Base-by-base conservation (phyloP, 2,888 invertebrate genomes). In the Molorchus minor region DNA sequence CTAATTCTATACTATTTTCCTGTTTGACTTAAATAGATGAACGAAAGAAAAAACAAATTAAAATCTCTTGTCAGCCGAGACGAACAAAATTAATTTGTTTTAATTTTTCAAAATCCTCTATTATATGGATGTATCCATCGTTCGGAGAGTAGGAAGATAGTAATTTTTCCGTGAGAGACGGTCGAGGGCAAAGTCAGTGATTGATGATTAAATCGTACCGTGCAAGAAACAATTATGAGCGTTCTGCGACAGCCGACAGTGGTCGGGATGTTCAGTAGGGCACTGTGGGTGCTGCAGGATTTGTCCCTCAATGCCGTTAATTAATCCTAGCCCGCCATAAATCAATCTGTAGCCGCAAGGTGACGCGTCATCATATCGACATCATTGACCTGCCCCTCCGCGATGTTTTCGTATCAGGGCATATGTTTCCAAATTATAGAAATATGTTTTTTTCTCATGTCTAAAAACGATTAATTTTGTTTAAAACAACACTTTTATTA, bases 291-390 rank as follows among this genome's bases (percentile, higher is more conserved):
- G 72, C 69, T 71, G 74, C 69, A 72, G 73, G 75, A 73, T 75
- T 73, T 74, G 73, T 75, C 76, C 75, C 74, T 72, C 70, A 66
- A 65, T 73, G 72, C 74, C 76, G 76, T 77, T 79, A 78, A 79
- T 78, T 79, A 79, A 78, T 78, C 78, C 75, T 68, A 62, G 67
- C 72, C 71, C 72, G 75, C 75, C 79, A 79, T 80, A 79, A 80
- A 80, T 80, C 79, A 80, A 79, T 78, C 77, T 78, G 78, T 77
- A 77, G 76, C 78, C 78, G 77, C 80, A 80, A 80, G 80, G 79
- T 80, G 80, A 79, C 79, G 79, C 78, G 78, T 77, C 79, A 80
- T 80, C 79, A 80, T 80, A 80, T 80, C 76, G 80, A 79, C 79
- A 79, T 80, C 79, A 79, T 79, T 80, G 80, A 80, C 78, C 77